Conservation (phyloP, 1,140 invertebrate species). For the Papilio glaucus region DNA sequence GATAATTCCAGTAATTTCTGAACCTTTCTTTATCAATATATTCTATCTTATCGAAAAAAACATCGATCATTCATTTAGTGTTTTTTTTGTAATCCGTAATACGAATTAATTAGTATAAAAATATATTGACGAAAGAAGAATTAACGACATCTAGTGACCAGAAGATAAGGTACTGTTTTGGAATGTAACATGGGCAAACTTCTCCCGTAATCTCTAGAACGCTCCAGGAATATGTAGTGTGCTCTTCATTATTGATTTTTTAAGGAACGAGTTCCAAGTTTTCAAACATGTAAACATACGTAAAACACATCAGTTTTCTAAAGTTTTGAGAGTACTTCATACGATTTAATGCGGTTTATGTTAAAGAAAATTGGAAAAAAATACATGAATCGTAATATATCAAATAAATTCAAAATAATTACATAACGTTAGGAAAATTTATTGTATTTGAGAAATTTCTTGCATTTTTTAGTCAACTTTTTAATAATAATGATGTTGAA, state of each 20-base stretch:
- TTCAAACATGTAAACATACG: background rate
- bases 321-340: too few relatives aligned
- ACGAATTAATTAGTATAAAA: background rate
- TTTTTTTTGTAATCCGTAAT: conserved; percentile 11
- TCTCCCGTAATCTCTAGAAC: conserved; percentile 11
- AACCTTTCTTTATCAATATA: background rate
- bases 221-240: background rate
- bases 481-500: too few relatives aligned
- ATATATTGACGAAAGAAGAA: background rate
- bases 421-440: too few relatives aligned
- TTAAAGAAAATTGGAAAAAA: too few relatives aligned
- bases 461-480: too few relatives aligned
- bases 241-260: background rate
- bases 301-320: too few relatives aligned
- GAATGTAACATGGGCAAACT: background rate
- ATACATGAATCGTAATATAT: too few relatives aligned
- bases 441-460: too few relatives aligned
- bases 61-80: background rate
- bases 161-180: background rate
- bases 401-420: too few relatives aligned
- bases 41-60: background rate
- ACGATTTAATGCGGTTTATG: too few relatives aligned
- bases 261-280: background rate
- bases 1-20: conserved; percentile 26
- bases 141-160: conserved; percentile 34